Evolutionary conservation across 1,140 invertebrate species (phyloP), one percentile per base, ranked within the genome.

Genomic region (Hypothenemus hampei): DNA sequence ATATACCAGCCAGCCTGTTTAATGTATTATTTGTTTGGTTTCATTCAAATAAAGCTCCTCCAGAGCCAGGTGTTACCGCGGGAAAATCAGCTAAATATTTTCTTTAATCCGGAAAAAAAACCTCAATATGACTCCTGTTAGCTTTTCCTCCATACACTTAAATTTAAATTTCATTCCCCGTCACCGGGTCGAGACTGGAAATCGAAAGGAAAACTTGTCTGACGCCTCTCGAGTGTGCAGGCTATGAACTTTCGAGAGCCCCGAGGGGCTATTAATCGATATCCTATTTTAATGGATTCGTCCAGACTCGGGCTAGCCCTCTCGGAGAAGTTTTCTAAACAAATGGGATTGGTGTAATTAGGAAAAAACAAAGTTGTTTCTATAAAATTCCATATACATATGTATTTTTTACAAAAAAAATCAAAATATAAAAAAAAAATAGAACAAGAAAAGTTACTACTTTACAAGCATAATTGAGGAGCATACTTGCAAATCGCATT

Each of bases 11-110:
- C 49, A 21, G 62, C 48, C 57, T 59, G 57, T 59, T 64, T 57
- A 59, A 57, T 61, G 57, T 61, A 58, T 50, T 61, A 64, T 61
- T 59, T 64, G 60, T 64, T 64, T 64, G 60, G 57, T 56, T 64
- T 64, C 47, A 64, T 63, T 59, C 54, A 61, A 61, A 55, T 64
- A 52, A 47, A 40, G 49, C 50, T 33, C 51, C 47, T 46, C 51
- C 55, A 57, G 46, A 31, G 47, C 55, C 46, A 57, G 55, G 55
- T 57, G 55, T 51, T 50, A 57, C 48, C 10, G 21, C 16, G 36
- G 26, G 45, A 48, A 48, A 56, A 48, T 56, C 36, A 36, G 19
- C 47, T 51, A 57, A 57, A 50, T 57, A 57, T 57, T 57, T 57
- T 57, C 47, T 36, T 51, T 50, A 48, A 46, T n/a, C 26, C 5